Conservation (phyloP, 2,888 invertebrate genomes). For the Athalia cordata region DNA sequence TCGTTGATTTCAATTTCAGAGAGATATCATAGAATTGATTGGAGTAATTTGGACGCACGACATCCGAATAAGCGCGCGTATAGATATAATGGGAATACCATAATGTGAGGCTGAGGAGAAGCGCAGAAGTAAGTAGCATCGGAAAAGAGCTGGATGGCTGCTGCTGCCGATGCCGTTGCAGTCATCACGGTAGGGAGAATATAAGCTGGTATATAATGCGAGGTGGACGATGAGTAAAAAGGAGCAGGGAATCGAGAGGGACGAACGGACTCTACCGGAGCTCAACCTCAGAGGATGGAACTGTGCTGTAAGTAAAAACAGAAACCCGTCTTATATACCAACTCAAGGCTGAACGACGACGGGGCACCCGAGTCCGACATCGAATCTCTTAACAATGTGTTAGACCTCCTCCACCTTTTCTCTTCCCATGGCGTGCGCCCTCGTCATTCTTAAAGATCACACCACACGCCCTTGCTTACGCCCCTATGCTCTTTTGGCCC, state of each 20-base stretch:
- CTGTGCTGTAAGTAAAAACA: conserved; percentile 70
- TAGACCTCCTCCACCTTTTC: conserved; percentile 47
- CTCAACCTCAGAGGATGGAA: conserved; percentile 68
- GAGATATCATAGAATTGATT: too few relatives aligned
- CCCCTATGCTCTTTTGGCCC: too few relatives aligned
- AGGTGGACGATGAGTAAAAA: conserved; percentile 54
- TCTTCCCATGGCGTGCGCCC: conserved; percentile 29
- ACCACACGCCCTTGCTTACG: conserved; percentile 17
- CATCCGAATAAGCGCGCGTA: too few relatives aligned
- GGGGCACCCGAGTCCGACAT: conserved; percentile 14
- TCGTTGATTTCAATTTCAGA: too few relatives aligned
- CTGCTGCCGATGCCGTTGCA: too few relatives aligned
- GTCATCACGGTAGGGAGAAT: neutral
- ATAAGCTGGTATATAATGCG: conserved; percentile 24
- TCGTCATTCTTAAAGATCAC: conserved; percentile 45
- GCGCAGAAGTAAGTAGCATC: too few relatives aligned
- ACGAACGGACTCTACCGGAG: conserved; percentile 62
- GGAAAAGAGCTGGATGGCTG: too few relatives aligned
- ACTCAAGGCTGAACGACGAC: conserved; percentile 68
- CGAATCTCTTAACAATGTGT: conserved; percentile 33
- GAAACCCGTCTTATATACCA: conserved; percentile 71
- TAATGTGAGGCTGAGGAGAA: too few relatives aligned
- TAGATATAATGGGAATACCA: too few relatives aligned
- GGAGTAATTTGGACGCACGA: too few relatives aligned
- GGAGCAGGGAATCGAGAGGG: conserved; percentile 60